phyloP scores from a whole-genome alignment of 2,797 vertebrate species.

The Cercopithecus neglectus region DNA sequence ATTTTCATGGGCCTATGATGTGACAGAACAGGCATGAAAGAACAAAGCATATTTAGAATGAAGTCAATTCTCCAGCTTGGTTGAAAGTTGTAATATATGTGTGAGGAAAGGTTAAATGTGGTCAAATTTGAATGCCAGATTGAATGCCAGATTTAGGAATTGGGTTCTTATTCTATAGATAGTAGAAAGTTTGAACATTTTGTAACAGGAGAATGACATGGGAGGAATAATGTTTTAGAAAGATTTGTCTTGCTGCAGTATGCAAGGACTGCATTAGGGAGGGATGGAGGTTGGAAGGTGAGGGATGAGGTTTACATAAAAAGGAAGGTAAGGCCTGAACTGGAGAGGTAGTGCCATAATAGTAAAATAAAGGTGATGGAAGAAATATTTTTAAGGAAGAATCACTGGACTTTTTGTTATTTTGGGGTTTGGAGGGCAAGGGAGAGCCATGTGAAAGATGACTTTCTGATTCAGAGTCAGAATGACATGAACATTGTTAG shows the following conservation, averaged over 20 bases:
- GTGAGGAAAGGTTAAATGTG: not conserved
- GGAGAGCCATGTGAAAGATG: not conserved
- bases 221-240: not conserved
- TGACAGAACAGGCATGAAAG: not conserved
- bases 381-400: not conserved
- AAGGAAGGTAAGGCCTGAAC: not conserved
- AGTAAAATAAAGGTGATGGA: not conserved
- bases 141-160: conserved; percentile 11
- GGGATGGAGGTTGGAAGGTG: not conserved
- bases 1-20: not conserved
- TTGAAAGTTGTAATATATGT: not conserved
- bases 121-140: conserved; percentile 18
- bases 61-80: not conserved
- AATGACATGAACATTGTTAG: not conserved
- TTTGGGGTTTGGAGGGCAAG: not conserved
- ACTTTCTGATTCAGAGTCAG: not conserved
- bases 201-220: not conserved
- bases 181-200: not conserved
- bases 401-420: not conserved
- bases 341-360: not conserved
- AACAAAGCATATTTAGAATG: conserved; percentile 1
- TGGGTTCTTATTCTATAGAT: not conserved
- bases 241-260: not conserved
- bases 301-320: not conserved
- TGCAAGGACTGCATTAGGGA: not conserved